A percentile compares a stretch with the other conserved stretches of the same genome.
Evolutionary conservation across 2,797 vertebrate species (phyloP).

Genomic region (Prunella strophiata): DNA sequence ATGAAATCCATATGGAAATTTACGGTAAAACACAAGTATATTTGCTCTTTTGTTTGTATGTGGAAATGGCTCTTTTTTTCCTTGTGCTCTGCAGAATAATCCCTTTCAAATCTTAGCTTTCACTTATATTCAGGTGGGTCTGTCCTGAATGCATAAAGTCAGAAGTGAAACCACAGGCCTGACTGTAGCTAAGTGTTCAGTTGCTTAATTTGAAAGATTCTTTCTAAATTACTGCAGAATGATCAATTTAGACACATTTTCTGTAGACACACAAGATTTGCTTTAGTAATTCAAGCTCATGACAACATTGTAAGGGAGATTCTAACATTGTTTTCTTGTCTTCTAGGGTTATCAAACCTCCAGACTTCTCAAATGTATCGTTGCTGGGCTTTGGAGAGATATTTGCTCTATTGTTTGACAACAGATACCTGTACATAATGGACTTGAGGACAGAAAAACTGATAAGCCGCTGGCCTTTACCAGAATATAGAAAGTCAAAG

Average conservation of each 20-base stretch:
- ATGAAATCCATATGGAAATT: background rate
- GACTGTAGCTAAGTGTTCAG: background rate
- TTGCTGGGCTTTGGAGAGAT: conserved; percentile 94
- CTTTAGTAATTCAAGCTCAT: background rate
- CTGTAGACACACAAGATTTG: background rate
- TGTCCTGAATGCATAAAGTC: background rate
- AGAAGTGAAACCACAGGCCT: background rate
- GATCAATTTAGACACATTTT: background rate
- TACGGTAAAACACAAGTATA: background rate
- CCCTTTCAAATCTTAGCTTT: background rate
- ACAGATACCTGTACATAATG: conserved; percentile 96
- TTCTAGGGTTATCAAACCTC: conserved; percentile 93
- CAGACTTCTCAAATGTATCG: conserved; percentile 90
- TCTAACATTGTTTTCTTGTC: conserved; percentile 19
- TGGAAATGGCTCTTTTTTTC: background rate
- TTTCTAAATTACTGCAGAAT: background rate
- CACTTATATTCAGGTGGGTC: background rate
- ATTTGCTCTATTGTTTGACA: conserved; percentile 96
- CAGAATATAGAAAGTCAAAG: conserved; percentile 97
- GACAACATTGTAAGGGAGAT: background rate
- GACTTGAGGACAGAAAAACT: conserved; percentile 95
- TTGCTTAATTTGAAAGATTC: background rate
- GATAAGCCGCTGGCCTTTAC: conserved; percentile 95
- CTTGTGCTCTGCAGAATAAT: background rate
- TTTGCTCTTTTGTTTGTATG: background rate